phyloP scores from a whole-genome alignment of 64 coral and sea anemone genomes.

The Dendrophyllia cribrosa region DNA sequence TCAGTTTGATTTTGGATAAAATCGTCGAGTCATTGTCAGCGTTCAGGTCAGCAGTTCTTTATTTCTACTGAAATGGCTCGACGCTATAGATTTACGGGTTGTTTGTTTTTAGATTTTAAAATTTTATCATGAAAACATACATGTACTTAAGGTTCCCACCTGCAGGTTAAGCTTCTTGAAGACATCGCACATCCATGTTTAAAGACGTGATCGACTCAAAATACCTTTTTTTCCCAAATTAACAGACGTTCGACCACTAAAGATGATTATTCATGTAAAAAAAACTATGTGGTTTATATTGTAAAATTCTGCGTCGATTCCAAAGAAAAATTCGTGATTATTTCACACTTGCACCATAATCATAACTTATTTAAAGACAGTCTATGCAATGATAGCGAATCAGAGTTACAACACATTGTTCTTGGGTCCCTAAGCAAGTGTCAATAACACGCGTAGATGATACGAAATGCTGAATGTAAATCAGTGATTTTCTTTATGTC shows the following conservation, averaged over 20 bases:
- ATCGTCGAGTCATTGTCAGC: background rate
- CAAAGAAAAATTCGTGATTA: background rate
- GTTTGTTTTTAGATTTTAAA: constrained; percentile 38
- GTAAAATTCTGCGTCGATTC: background rate
- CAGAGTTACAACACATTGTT: background rate
- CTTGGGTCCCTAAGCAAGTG: background rate
- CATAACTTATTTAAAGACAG: constrained; percentile 28
- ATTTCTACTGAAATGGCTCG: background rate
- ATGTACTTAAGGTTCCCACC: constrained; percentile 10
- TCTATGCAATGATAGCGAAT: background rate
- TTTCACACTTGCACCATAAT: background rate
- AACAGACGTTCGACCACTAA: background rate
- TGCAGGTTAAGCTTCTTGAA: background rate
- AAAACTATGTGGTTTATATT: background rate
- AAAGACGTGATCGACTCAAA: background rate
- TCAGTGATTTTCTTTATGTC: background rate
- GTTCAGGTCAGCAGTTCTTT: background rate
- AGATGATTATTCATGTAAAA: background rate
- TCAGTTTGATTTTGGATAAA: background rate
- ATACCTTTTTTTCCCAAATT: background rate
- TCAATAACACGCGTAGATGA: background rate
- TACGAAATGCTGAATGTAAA: background rate
- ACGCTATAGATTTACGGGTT: constrained; percentile 3
- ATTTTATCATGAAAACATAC: constrained; percentile 30
- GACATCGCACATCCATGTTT: background rate